Conservation (phyloP, 2,797 vertebrate genomes). For the Cyclura pinguis region DNA sequence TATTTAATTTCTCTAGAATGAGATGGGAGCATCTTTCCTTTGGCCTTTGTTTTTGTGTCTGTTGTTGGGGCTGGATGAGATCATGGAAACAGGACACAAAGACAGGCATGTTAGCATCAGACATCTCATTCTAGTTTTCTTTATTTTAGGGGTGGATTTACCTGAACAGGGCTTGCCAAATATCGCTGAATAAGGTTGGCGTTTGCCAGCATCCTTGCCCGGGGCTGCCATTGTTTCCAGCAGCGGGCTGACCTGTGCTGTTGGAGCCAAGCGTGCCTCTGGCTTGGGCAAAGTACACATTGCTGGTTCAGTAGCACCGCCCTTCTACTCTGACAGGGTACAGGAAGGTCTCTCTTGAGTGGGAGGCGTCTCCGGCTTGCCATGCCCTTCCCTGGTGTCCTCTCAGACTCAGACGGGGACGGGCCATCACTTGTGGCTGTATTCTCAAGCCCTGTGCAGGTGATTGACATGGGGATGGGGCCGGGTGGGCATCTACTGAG, state of each 20-base stretch:
- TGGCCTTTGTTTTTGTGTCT: slow-evolving; percentile 65
- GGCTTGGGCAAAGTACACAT: slow-evolving; percentile 46
- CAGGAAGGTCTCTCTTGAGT: accelerated
- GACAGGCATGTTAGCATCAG: slow-evolving; percentile 66
- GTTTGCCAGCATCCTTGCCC: accelerated
- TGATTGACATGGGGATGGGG: slow-evolving; percentile 48
- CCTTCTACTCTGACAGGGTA: accelerated
- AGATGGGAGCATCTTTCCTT: slow-evolving; percentile 94
- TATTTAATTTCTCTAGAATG: slow-evolving; percentile 83
- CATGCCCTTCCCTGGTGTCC: neutral
- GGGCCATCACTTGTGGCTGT: slow-evolving; percentile 63
- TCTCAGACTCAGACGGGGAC: neutral
- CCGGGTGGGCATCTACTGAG: slow-evolving; percentile 68
- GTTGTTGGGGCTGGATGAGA: slow-evolving; percentile 68
- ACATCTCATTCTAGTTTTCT: slow-evolving; percentile 82
- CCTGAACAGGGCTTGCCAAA: slow-evolving; percentile 73
- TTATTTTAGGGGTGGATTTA: slow-evolving; percentile 77
- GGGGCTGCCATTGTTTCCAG: neutral
- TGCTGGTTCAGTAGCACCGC: slow-evolving; percentile 31
- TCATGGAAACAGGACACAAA: slow-evolving; percentile 68
- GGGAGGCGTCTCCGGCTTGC: neutral
- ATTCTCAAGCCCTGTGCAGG: slow-evolving; percentile 77
- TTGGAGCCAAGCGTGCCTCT: slow-evolving; percentile 48
- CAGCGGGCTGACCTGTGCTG: neutral
- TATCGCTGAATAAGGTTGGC: neutral